Percentiles rank a stretch among this genome's conserved stretches.
phyloP scores from a whole-genome alignment of 2,113 vertebrate genomes.

The Cichladusa arquata region DNA sequence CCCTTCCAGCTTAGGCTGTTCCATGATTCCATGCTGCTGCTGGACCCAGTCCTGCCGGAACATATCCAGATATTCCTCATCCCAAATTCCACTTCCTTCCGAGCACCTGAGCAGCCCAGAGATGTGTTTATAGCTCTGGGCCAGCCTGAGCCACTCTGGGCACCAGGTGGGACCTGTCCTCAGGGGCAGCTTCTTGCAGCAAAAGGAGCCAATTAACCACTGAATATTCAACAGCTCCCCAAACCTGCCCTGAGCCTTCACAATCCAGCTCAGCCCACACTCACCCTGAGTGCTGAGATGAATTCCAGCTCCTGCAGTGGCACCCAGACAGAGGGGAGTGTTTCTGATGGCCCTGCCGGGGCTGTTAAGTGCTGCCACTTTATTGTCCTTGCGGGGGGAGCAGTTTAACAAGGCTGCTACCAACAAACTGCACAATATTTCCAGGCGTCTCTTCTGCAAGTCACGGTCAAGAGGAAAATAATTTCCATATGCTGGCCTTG shows the following conservation, averaged over 20 bases:
- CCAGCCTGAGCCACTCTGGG: neutral
- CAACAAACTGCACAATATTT: constrained; percentile 17
- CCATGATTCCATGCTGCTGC: neutral
- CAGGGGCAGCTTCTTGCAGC: accelerated
- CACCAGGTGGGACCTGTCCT: neutral
- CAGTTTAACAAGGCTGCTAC: constrained; percentile 21
- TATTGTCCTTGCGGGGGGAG: neutral
- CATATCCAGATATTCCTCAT: accelerated
- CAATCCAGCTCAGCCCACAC: accelerated
- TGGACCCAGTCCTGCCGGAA: neutral
- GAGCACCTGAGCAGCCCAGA: neutral
- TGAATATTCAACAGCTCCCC: neutral
- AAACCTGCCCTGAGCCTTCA: neutral
- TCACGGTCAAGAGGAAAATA: constrained; percentile 57
- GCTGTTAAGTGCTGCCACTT: constrained; percentile 16
- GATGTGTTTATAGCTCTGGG: neutral
- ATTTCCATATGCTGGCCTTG: constrained; percentile 63
- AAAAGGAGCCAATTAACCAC: neutral
- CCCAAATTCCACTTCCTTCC: neutral
- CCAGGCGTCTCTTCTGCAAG: constrained; percentile 39
- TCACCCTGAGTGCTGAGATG: neutral
- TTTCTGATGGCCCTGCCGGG: neutral
- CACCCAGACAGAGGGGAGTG: neutral
- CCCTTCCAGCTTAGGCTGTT: neutral
- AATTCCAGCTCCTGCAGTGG: neutral